Conservation (phyloP, 2,797 vertebrate genomes). For the Phoxinus dragarum region DNA sequence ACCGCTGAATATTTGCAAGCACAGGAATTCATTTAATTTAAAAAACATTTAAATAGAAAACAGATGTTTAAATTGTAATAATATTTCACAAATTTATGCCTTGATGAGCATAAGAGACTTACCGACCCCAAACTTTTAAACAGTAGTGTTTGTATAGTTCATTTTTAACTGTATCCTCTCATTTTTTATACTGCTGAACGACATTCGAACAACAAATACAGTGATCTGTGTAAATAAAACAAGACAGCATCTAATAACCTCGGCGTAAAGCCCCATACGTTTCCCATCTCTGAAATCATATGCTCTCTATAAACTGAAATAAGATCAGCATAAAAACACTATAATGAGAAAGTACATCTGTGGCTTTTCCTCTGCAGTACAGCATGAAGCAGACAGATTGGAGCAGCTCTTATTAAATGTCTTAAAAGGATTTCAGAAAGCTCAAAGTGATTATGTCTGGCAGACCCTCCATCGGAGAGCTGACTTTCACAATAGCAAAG, state of each 20-base stretch:
- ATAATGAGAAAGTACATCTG: conserved; percentile 38
- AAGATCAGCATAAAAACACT: conserved; percentile 16
- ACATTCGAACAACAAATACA: background rate
- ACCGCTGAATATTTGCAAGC: background rate
- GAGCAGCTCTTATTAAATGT: conserved; percentile 50
- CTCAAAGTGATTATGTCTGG: conserved; percentile 43
- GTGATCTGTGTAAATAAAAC: background rate
- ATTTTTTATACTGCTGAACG: background rate
- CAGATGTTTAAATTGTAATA: background rate
- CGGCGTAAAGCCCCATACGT: conserved; percentile 14
- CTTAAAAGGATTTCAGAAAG: conserved; percentile 52
- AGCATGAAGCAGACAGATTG: conserved; percentile 4
- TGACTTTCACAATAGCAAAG: conserved; percentile 27
- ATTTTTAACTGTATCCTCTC: background rate
- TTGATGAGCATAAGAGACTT: background rate
- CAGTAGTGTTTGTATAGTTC: background rate
- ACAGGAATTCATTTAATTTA: background rate
- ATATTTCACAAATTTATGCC: background rate
- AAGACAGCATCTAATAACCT: conserved; percentile 16
- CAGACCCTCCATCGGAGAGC: conserved; percentile 25
- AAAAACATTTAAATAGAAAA: too few relatives aligned
- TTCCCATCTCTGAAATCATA: conserved; percentile 21
- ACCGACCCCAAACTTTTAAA: background rate
- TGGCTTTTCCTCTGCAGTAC: conserved; percentile 22
- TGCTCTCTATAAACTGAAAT: conserved; percentile 13